Conservation (phyloP, 2,113 vertebrate genomes). For the Pelecanoides urinatrix region DNA sequence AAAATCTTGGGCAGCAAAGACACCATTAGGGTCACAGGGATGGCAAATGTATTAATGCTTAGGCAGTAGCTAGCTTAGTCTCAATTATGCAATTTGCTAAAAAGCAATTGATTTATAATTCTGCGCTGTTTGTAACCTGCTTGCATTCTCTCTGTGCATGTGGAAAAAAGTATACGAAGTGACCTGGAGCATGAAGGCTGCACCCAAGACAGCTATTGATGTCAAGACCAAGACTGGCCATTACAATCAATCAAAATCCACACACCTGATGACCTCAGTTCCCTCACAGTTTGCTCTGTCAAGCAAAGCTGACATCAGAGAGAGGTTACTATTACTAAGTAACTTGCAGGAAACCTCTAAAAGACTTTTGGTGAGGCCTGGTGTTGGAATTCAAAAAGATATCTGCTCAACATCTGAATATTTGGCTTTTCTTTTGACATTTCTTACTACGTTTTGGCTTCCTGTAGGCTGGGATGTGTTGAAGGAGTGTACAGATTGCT, state of each 20-base stretch:
- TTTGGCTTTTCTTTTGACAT: neutral
- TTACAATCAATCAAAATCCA: neutral
- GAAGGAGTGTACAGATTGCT: neutral
- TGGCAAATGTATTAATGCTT: neutral
- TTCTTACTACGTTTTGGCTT: neutral
- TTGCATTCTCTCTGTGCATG: neutral
- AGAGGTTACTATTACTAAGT: neutral
- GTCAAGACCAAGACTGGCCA: neutral
- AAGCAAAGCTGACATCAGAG: neutral
- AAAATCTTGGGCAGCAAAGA: neutral
- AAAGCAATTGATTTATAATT: neutral
- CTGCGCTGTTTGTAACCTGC: neutral
- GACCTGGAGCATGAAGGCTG: neutral
- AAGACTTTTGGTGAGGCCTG: neutral
- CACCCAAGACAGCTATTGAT: neutral
- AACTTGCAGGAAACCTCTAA: neutral
- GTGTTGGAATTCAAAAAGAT: neutral
- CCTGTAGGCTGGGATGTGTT: neutral
- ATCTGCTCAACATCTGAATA: neutral
- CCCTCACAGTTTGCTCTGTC: neutral
- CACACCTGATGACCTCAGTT: neutral
- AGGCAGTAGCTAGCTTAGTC: neutral
- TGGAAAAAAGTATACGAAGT: fast-evolving
- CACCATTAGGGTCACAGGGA: neutral
- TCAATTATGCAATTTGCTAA: neutral